phyloP scores from a whole-genome alignment of 2,113 vertebrate genomes.

The Zapornia atra region DNA sequence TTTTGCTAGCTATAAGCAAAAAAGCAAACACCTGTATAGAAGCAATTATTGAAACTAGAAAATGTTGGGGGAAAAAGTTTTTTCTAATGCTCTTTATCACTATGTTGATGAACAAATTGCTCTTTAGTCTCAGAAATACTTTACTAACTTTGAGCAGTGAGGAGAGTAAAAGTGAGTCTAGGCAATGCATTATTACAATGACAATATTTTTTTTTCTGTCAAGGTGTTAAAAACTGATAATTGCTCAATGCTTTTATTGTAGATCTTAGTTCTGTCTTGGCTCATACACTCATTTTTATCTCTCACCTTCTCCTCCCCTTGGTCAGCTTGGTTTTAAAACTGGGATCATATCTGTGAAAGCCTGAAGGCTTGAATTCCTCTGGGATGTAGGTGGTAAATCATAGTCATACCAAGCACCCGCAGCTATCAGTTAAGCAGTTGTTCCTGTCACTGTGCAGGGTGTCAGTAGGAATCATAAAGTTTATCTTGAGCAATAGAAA shows the following conservation, averaged over 20 bases:
- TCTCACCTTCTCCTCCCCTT: background rate
- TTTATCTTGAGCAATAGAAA: slow-evolving; percentile 51
- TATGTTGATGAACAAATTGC: background rate
- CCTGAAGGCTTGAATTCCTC: slow-evolving; percentile 1
- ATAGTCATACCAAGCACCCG: slow-evolving; percentile 33
- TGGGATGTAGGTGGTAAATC: slow-evolving; percentile 30
- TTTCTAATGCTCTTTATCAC: background rate
- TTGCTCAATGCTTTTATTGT: background rate
- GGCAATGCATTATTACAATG: background rate
- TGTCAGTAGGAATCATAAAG: slow-evolving; percentile 63
- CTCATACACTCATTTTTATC: background rate
- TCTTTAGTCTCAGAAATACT: background rate
- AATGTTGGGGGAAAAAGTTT: background rate
- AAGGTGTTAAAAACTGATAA: background rate
- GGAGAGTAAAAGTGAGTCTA: background rate
- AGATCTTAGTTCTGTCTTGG: background rate
- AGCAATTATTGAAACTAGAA: background rate
- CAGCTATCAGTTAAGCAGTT: slow-evolving; percentile 59
- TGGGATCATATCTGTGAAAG: slow-evolving; percentile 39
- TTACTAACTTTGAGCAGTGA: background rate
- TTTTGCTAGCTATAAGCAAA: background rate
- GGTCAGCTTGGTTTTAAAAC: slow-evolving; percentile 40
- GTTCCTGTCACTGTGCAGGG: slow-evolving; percentile 29
- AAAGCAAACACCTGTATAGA: background rate
- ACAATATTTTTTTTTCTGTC: background rate